These are phyloP conservation scores for Pterostichus niger DNA, from an alignment of 2,888 invertebrate genomes.

Conservation along the genomic window DNA sequence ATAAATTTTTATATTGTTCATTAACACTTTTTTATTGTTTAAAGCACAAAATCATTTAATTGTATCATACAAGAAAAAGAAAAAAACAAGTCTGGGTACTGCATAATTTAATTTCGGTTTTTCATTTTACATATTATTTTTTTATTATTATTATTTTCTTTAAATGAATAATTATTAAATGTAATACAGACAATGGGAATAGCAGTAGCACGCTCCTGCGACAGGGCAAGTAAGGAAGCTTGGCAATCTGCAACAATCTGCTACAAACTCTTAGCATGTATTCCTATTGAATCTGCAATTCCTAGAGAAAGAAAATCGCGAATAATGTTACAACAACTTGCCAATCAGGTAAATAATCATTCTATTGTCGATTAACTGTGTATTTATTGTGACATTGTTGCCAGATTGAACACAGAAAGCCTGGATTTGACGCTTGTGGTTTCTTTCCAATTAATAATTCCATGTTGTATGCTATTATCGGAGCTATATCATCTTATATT, in stretches of 20 bases:
- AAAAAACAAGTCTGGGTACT: too few relatives aligned
- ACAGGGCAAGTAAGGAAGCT: slow-evolving; percentile 69
- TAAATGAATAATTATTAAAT: too few relatives aligned
- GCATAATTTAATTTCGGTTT: too few relatives aligned
- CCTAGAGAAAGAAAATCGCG: slow-evolving; percentile 65
- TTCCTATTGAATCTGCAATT: slow-evolving; percentile 62
- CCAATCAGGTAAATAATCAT: slow-evolving; percentile 66
- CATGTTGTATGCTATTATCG: slow-evolving; percentile 70
- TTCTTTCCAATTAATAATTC: slow-evolving; percentile 70
- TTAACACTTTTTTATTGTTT: too few relatives aligned
- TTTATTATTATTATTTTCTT: too few relatives aligned
- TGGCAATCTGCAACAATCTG: slow-evolving; percentile 68
- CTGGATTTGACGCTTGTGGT: slow-evolving; percentile 70
- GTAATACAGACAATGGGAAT: slow-evolving; percentile 68
- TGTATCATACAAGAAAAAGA: too few relatives aligned
- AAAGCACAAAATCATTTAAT: too few relatives aligned
- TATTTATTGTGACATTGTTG: slow-evolving; percentile 16
- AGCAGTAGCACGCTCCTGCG: slow-evolving; percentile 69
- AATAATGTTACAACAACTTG: slow-evolving; percentile 66
- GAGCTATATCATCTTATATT: slow-evolving; percentile 71
- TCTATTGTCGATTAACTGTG: background rate
- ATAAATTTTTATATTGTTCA: too few relatives aligned
- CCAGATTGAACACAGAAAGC: slow-evolving; percentile 69
- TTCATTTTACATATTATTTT: too few relatives aligned
- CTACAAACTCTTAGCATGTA: slow-evolving; percentile 68